Base-by-base conservation (phyloP, 2,113 vertebrate species). In the Aspidoscelis tigris region DNA sequence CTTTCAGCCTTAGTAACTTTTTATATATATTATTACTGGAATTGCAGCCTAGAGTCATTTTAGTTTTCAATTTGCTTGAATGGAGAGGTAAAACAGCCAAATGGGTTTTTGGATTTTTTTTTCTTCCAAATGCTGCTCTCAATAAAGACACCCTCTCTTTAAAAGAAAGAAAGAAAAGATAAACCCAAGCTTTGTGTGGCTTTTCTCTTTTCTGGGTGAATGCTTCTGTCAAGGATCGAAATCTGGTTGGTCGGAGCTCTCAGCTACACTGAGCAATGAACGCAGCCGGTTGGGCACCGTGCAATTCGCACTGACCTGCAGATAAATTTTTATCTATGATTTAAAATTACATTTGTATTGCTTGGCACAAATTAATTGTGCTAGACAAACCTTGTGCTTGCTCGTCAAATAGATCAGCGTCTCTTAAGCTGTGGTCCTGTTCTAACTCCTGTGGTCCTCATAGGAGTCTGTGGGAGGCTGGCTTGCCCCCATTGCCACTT, bases 131-230 rank as follows among this genome's bases (percentile, higher is more conserved):
- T 95, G 97, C 97, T 98, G 97, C 97, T 98, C 96, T 97, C 96
- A 99, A 98, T 99, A 99, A 98, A 99, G 95, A 95, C 92, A 95
- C 93, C 91, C 95, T 97, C 77, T 96, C 92, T 96, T 89, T 43
- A 90, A 92, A 90, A 70, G 43, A 58, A 76, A 70, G 16, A 76
- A 50, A 70, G 8, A 72, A 22, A 11, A 1, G 10, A 55, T 66
- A 72, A 80, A 74, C 50, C 93, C 83, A 75, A 65, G 75, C 14
- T 9, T 76, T 70, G 82, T 78, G 81, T 61, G 89, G 61, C 22
- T 83, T 87, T 43, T 44, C 50, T 84, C 50, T 1, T 41, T 39
- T 16, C 69, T 39, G 2, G 47, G 22, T 61, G 44, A 66, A 74
- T 73, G 22, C 14, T 47, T 41, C 74, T 39, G 18, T 33, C 50